Percentiles rank a stretch among this genome's conserved stretches.
phyloP scores from a whole-genome alignment of 1,140 invertebrate genomes.

The Drosophila elegans region DNA sequence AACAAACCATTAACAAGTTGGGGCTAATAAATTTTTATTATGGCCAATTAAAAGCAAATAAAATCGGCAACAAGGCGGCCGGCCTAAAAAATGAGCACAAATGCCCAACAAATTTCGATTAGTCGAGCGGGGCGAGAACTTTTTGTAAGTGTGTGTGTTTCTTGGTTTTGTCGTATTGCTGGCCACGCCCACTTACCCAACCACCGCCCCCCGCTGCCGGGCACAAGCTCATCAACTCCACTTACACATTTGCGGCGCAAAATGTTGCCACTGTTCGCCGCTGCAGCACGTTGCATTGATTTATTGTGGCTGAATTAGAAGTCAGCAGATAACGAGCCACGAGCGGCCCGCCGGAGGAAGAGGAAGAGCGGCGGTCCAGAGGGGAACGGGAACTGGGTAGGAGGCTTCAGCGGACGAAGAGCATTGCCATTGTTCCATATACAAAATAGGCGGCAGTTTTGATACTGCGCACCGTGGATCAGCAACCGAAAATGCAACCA shows the following conservation, averaged over 20 bases:
- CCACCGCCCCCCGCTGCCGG: not conserved
- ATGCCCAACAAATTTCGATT: slow-evolving; percentile 83
- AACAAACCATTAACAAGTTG: slow-evolving; percentile 81
- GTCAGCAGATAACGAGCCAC: slow-evolving; percentile 79
- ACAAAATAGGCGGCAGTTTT: slow-evolving; percentile 41
- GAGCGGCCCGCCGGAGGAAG: slow-evolving; percentile 24
- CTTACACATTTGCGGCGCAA: slow-evolving; percentile 79
- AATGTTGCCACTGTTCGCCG: slow-evolving; percentile 67
- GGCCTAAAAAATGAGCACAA: slow-evolving; percentile 71
- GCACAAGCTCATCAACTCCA: slow-evolving; percentile 71
- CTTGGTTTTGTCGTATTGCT: slow-evolving; percentile 44
- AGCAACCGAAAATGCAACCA: not conserved
- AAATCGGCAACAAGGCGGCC: slow-evolving; percentile 62
- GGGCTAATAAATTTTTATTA: slow-evolving; percentile 77
- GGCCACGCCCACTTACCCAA: slow-evolving; percentile 12
- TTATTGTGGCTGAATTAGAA: slow-evolving; percentile 82
- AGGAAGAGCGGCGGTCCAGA: slow-evolving; percentile 2
- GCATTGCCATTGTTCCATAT: slow-evolving; percentile 65
- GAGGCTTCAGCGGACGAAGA: slow-evolving; percentile 8
- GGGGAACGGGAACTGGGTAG: not conserved
- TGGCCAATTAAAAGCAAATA: slow-evolving; percentile 81
- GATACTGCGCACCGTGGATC: slow-evolving; percentile 8
- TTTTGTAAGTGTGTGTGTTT: slow-evolving; percentile 44
- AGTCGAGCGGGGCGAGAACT: slow-evolving; percentile 56
- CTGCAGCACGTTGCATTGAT: slow-evolving; percentile 82